Evolutionary conservation across 2,888 invertebrate species (phyloP), one percentile per base, ranked within the genome.

Genomic region (Amphipyra berbera): DNA sequence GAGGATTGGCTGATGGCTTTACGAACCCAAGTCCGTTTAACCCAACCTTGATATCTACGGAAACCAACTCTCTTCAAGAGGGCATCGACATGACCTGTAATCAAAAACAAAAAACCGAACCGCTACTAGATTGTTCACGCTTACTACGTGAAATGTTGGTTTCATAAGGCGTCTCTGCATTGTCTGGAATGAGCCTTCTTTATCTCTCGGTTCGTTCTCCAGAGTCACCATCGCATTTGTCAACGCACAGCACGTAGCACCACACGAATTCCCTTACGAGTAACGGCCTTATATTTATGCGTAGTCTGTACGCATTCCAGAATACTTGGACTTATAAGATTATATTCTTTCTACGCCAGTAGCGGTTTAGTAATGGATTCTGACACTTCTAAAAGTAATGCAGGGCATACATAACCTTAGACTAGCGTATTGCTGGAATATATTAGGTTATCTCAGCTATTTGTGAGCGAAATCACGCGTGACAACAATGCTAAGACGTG

Each of bases 241-340:
- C 55, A 30, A 80, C 52, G 53, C 79, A 46, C 38, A 41, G 73
- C 81, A 79, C 79, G 79, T 80, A 76, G 48, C 33, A 38, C 54
- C 68, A 60, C 72, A 79, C 70, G 66, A 79, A 80, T 78, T 78
- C 79, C 78, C 76, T 73, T 71, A 68, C 67, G 56, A 61, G 58
- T 66, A 55, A 70, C 79, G 59, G 52, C 71, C 74, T 68, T 68
- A 78, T 75, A 72, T 63, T 63, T 79, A 78, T 78, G 66, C 73
- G 70, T 68, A 50, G 59, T 45, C 73, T n/a, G 77, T 76, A 65
- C 77, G 57, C 77, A 79, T 78, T 73, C 77, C 77, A 15, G 48
- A 67, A 76, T 66, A 56, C 66, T 72, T 57, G 41, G 53, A 61
- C 45, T 60, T 63, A 61, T 59, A 68, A 76, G 45, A 69, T 60